Evolutionary conservation across 2,113 vertebrate genomes (phyloP).

Genomic region (Corythoichthys haematopterus): DNA sequence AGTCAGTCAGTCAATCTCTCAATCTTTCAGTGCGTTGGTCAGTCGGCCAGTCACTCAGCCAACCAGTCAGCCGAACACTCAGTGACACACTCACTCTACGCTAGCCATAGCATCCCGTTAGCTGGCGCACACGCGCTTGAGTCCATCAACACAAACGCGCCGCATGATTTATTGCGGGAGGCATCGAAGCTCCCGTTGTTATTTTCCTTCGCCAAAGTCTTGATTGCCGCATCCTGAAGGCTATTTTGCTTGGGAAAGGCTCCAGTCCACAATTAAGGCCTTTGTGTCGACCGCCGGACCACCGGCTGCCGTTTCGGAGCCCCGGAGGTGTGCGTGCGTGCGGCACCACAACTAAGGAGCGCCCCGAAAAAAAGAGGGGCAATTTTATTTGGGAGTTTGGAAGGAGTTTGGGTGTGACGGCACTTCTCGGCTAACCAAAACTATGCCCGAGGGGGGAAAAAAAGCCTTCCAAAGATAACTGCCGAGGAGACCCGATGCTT

Average conservation of each 20-base stretch:
- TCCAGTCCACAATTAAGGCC: constrained; percentile 67
- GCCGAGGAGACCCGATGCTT: constrained; percentile 56
- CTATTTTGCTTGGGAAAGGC: constrained; percentile 67
- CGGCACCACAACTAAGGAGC: constrained; percentile 1
- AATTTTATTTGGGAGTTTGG: constrained; percentile 64
- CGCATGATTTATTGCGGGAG: constrained; percentile 64
- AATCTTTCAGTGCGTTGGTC: background rate
- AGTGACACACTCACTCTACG: background rate
- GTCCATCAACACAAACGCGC: constrained; percentile 58
- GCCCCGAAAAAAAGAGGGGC: constrained; percentile 57
- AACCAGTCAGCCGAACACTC: too few relatives aligned
- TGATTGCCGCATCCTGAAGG: constrained; percentile 74
- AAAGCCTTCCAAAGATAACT: constrained; percentile 72
- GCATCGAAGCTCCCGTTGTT: constrained; percentile 55
- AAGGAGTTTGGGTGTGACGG: constrained; percentile 65
- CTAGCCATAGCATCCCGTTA: constrained; percentile 47
- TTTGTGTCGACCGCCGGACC: constrained; percentile 71
- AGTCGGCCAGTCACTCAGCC: background rate
- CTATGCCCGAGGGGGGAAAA: constrained; percentile 59
- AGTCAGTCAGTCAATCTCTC: background rate
- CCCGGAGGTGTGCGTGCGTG: constrained; percentile 21
- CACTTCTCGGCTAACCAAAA: constrained; percentile 72
- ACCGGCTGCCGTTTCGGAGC: constrained; percentile 61
- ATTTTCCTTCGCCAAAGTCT: constrained; percentile 61
- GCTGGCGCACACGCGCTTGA: constrained; percentile 44